Base-by-base conservation (phyloP, 2,888 invertebrate species). In the Andrena chrysosceles region DNA sequence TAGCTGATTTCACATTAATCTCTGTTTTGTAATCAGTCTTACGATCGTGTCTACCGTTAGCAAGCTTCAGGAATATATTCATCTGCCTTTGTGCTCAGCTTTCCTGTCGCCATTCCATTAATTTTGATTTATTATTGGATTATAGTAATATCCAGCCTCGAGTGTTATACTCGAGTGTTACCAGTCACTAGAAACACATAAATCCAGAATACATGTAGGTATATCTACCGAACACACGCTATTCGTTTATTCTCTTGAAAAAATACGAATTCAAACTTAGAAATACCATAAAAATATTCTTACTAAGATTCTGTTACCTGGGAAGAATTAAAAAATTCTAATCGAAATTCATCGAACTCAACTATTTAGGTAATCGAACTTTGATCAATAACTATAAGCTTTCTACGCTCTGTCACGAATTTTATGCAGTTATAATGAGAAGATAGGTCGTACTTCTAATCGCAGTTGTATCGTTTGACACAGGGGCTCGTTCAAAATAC, bases 1-100 rank as follows among this genome's bases (percentile, higher is more conserved):
- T 59, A 26, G 66, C 67, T 48, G 66, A 72, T 80, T 80, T 80
- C 71, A 59, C 71, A 78, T 71, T 49, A 67, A 71, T 71, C 78
- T 78, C 8, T 62, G 48, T 62, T 67, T 78, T 78, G 20, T 78
- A 31, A 49, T 67, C 62, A 49, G 26, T 20, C 49, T 67, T 20
- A 33, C 1, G 60, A 70, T 71, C 67, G 52, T 48, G 13, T 33
- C 54, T 71, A 71, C 78, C 66, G 78, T 80, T 78, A 80, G 63
- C 10, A 29, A 59, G 31, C 13, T 49, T 20, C 23, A 66, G 77
- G 70, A 78, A 49, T 66, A 3, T 35, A 35, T 35, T 20, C 31
- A 13, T 64, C 62, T 52, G 52, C 35, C 71, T 70, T 71, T 54
- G 49, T 60, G n/a, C 33, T 48, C 49, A 52, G 31, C 16, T 75